Base-by-base conservation (phyloP, 2,113 vertebrate species). In the Archilochus colubris region DNA sequence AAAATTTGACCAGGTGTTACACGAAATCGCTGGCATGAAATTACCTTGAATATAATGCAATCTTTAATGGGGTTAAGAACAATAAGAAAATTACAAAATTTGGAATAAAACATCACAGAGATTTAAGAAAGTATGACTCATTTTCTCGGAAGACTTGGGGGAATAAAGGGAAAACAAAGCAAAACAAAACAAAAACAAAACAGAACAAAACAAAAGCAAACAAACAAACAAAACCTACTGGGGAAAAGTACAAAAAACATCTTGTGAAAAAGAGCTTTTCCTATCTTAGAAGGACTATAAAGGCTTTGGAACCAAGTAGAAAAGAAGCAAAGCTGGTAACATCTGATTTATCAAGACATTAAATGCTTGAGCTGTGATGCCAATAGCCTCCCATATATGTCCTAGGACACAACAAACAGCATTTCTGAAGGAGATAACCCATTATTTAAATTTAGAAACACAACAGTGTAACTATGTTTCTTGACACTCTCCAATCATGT, bases 1-100 rank as follows among this genome's bases (percentile, higher is more conserved):
- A 92, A 94, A 58, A 81, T 96, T 50, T 55, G 68, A 43, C 93
- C 94, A 97, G 95, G 95, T 97, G 91, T 95, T 97, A 81, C 23
- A 70, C 28, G 54, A 95, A 95, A 72, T 93, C 92, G 44, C 25
- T 97, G 94, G 91, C 93, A 95, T 69, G 27, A 13, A 85, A 75
- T 88, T 92, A 67, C 67, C 28, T 94, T 88, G 75, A 96, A 95
- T 91, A 95, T 91, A 92, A 79, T 88, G 62, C 44, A 12, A 74
- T 58, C 22, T 48, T 87, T 86, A 63, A 81, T 48, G 91, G 40
- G 13, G 48, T 58, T 78, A 90, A 69, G 8, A 89, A 53, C 3
- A 92, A 83, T 48, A 83, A 90, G 25, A 86, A 80, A 87, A 94
- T 81, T 59, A 69, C 22, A 83, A 94, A 96, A 93, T 94, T 68